Conservation (phyloP, 1,140 invertebrate species). For the Aphelinus certus region DNA sequence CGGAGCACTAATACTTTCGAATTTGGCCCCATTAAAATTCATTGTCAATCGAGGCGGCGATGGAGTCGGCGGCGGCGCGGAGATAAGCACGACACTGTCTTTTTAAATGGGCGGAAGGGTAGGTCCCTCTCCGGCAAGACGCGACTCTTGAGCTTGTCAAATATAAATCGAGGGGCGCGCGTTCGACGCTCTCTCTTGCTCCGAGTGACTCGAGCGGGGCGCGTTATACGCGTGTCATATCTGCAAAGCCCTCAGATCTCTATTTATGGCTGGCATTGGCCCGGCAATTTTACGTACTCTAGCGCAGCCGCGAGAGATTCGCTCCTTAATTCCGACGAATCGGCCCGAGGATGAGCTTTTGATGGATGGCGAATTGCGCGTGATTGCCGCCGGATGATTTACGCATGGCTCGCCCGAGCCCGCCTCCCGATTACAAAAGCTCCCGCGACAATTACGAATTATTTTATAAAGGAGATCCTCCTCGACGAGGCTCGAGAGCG, state of each 20-base stretch:
- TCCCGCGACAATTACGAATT: no score
- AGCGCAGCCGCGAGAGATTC: background rate
- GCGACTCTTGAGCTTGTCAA: slow-evolving; percentile 14
- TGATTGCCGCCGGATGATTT: no score
- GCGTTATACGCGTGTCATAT: slow-evolving; percentile 16
- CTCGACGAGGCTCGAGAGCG: no score
- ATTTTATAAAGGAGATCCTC: no score
- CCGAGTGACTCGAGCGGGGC: no score
- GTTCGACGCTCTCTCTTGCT: slow-evolving; percentile 3
- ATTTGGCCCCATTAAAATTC: slow-evolving; percentile 28
- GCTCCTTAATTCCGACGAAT: background rate
- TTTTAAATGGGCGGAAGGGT: slow-evolving; percentile 5
- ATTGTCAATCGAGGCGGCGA: slow-evolving; percentile 22
- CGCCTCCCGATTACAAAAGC: no score
- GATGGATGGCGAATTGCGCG: no score
- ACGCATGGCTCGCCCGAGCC: no score
- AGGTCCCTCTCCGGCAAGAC: no score
- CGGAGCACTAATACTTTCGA: no score
- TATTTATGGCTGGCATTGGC: slow-evolving; percentile 16
- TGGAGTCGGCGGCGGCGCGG: no score
- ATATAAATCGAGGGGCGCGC: slow-evolving; percentile 15
- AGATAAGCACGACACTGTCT: background rate
- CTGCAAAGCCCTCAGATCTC: slow-evolving; percentile 12
- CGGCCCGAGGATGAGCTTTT: no score
- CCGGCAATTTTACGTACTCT: background rate